Conservation (phyloP, 1,140 invertebrate species). For the Drosophila punjabiensis region DNA sequence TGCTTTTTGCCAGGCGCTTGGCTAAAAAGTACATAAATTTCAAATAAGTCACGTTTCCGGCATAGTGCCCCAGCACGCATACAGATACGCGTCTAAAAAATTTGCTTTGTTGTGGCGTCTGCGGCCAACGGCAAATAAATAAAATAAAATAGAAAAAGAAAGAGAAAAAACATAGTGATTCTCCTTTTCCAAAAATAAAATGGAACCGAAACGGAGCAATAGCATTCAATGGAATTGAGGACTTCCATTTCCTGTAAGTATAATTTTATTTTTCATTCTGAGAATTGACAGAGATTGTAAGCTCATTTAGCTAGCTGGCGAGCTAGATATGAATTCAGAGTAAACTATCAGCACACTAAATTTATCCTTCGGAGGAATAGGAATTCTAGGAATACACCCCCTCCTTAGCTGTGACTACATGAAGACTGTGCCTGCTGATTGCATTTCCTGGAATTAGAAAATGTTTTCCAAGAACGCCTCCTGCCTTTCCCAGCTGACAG, state of each 20-base stretch:
- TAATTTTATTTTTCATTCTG: too few relatives aligned
- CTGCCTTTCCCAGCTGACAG: slow-evolving; percentile 11
- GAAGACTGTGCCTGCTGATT: too few relatives aligned
- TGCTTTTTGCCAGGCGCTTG: slow-evolving; percentile 38
- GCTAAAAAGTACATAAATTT: slow-evolving; percentile 83
- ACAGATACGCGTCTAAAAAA: slow-evolving; percentile 40
- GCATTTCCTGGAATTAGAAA: slow-evolving; percentile 25
- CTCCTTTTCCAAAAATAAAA: slow-evolving; percentile 26
- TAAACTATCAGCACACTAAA: too few relatives aligned
- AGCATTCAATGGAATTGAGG: too few relatives aligned
- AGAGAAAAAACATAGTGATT: not conserved
- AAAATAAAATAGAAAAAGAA: slow-evolving; percentile 5
- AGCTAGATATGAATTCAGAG: too few relatives aligned
- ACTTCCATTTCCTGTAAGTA: too few relatives aligned
- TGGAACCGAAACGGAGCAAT: slow-evolving; percentile 35
- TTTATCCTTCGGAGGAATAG: too few relatives aligned
- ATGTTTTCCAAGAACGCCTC: slow-evolving; percentile 24
- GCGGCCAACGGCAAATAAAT: slow-evolving; percentile 54
- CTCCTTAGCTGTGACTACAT: too few relatives aligned
- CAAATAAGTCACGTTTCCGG: slow-evolving; percentile 81
- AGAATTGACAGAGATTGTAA: too few relatives aligned
- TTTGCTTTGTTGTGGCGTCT: slow-evolving; percentile 78
- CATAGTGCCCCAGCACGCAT: slow-evolving; percentile 44
- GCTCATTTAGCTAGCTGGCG: too few relatives aligned
- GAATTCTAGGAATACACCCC: too few relatives aligned